A percentile compares a stretch with the other conserved stretches of the same genome.
phyloP scores from a whole-genome alignment of 1,140 invertebrate genomes.

The Musca domestica region DNA sequence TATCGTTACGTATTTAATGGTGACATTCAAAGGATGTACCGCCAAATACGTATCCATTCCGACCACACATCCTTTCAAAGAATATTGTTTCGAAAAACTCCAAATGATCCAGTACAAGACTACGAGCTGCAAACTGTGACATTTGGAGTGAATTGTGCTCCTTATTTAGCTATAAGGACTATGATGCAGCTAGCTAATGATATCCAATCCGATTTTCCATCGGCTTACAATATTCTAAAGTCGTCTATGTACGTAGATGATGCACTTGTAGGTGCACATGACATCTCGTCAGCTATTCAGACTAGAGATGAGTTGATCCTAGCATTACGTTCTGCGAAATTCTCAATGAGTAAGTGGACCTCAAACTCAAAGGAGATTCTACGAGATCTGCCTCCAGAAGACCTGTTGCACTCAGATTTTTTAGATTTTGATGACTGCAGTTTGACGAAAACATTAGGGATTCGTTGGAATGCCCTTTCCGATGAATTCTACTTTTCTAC shows the following conservation, averaged over 20 bases:
- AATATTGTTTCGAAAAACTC: background rate
- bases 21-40: constrained; percentile 4
- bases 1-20: constrained; percentile 7
- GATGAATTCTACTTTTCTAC: constrained; percentile 35
- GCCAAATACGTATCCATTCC: background rate
- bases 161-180: constrained; percentile 8
- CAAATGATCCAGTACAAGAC: background rate
- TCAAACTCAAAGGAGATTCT: background rate
- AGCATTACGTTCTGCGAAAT: background rate
- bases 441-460: background rate
- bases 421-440: background rate
- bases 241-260: background rate
- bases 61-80: background rate
- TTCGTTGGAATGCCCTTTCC: constrained; percentile 13
- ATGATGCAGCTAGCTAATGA: background rate
- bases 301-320: background rate
- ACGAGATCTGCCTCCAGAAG: background rate
- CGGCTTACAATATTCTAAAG: background rate
- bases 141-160: constrained; percentile 7
- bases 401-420: background rate
- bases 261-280: background rate
- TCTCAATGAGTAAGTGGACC: background rate
- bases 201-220: background rate
- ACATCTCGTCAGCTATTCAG: background rate
- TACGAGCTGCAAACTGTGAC: constrained; percentile 5